phyloP scores from a whole-genome alignment of 2,888 invertebrate genomes.

The Scaptomyza flava region DNA sequence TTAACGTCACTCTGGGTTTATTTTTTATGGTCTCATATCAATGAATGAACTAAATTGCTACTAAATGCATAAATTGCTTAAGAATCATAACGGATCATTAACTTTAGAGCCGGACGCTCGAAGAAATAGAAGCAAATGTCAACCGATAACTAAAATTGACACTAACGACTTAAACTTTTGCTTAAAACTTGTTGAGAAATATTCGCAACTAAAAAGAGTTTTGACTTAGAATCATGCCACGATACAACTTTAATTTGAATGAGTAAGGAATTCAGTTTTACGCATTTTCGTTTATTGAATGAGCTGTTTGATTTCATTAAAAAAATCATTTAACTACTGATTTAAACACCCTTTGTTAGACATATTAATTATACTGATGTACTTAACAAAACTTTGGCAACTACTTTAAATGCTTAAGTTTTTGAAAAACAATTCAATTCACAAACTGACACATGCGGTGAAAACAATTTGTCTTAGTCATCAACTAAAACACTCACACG shows the following conservation, averaged over 20 bases:
- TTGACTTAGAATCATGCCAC: background rate
- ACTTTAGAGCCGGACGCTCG: slow-evolving; percentile 7
- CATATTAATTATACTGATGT: no score
- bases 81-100: slow-evolving; percentile 33
- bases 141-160: background rate
- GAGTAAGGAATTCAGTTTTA: background rate
- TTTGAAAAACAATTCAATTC: slow-evolving; percentile 14
- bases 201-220: background rate
- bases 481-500: slow-evolving; percentile 22
- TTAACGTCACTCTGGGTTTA: slow-evolving; percentile 27
- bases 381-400: background rate
- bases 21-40: slow-evolving; percentile 45
- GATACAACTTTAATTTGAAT: background rate
- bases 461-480: slow-evolving; percentile 70
- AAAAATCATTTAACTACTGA: no score
- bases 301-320: no score
- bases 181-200: background rate
- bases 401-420: slow-evolving; percentile 10
- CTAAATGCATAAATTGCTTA: slow-evolving; percentile 40
- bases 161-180: slow-evolving; percentile 15
- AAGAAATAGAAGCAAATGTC: background rate
- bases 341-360: no score
- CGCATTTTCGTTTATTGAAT: background rate
- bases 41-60: slow-evolving; percentile 45
- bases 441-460: slow-evolving; percentile 52